Base-by-base conservation (phyloP, 2,888 invertebrate species). In the Epinotia brunnichana region DNA sequence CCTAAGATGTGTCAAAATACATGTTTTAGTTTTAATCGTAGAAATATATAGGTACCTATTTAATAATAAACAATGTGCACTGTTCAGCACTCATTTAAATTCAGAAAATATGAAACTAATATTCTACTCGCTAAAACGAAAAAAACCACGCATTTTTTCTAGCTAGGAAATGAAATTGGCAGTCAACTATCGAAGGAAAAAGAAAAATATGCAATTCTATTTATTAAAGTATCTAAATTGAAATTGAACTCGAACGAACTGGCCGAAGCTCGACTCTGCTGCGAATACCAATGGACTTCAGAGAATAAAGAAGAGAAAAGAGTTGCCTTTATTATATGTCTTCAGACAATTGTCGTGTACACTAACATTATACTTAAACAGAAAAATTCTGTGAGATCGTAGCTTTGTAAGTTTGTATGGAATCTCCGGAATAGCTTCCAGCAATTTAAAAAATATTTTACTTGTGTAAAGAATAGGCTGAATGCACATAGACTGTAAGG, bases 241-340 rank as follows among this genome's bases (percentile, higher is more conserved):
- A 87, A 87, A 87, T 84, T 82, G 82, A 81, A 84, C 81, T 83
- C 78, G 81, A 80, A 80, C 79, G 79, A 77, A 78, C 69, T 60
- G 73, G 73, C 72, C 76, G 70, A 69, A 48, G 51, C 62, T 19
- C 70, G 66, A 76, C 39, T 77, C 80, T 79, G 81, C 75, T 77
- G 81, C 79, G 83, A 86, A 86, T 85, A 82, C 85, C 82, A 81
- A 87, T 85, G 79, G 81, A 80, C 53, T 63, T 11, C 15, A 2
- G 11, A 5, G 57, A 73, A 51, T n/a, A 68, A 10, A 15, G 39
- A 57, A 73, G 62, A 3, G 13, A 39, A 13, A 15, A n/a, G 62
- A 72, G 56, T n/a, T 2, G 48, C 9, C n/a, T 24, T 5, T 35
- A 3, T 0, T 11, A 29, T 10, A 9, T 62, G 13, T 3, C 24